Percentiles rank a stretch among this genome's conserved stretches.
These are phyloP conservation scores for Enteromius radiatus DNA, from an alignment of 2,797 vertebrate species.

Conservation along the genomic window DNA sequence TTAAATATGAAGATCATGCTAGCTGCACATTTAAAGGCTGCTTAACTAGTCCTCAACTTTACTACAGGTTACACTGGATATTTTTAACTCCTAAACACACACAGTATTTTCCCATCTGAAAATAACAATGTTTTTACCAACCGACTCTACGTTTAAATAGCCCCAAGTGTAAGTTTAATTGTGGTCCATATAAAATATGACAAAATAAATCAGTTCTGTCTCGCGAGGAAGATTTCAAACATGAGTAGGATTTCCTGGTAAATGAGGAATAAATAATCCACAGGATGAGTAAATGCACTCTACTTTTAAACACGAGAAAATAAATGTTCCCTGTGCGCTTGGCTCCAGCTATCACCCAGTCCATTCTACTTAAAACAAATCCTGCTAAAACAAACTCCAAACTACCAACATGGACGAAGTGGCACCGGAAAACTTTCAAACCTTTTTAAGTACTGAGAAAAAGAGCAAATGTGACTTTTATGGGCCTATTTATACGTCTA, in stretches of 20 bases:
- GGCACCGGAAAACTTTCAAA: conserved; percentile 54
- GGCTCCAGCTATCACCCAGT: conserved; percentile 57
- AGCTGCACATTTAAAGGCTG: neutral
- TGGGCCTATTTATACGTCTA: conserved; percentile 3
- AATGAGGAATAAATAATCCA: conserved; percentile 64
- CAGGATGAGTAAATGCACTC: conserved; percentile 60
- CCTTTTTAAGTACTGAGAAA: conserved; percentile 39
- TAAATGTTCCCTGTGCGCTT: conserved; percentile 60
- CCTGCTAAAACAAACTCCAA: conserved; percentile 61
- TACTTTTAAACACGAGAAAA: conserved; percentile 65
- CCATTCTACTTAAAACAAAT: conserved; percentile 62
- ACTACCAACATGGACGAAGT: conserved; percentile 59
- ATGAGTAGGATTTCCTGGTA: conserved; percentile 58
- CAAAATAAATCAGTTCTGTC: conserved; percentile 57
- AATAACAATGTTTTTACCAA: conserved; percentile 28
- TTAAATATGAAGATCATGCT: too few species aligned
- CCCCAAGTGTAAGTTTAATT: conserved; percentile 54
- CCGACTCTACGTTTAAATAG: conserved; percentile 28
- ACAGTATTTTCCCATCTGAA: conserved; percentile 26
- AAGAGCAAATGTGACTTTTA: conserved; percentile 30
- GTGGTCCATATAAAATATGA: conserved; percentile 57
- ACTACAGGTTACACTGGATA: conserved; percentile 5
- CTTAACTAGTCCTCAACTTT: neutral
- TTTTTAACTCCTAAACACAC: neutral
- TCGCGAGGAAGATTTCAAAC: conserved; percentile 57